Evolutionary conservation across 2,113 vertebrate species (phyloP).

Genomic region (Balaeniceps rex): DNA sequence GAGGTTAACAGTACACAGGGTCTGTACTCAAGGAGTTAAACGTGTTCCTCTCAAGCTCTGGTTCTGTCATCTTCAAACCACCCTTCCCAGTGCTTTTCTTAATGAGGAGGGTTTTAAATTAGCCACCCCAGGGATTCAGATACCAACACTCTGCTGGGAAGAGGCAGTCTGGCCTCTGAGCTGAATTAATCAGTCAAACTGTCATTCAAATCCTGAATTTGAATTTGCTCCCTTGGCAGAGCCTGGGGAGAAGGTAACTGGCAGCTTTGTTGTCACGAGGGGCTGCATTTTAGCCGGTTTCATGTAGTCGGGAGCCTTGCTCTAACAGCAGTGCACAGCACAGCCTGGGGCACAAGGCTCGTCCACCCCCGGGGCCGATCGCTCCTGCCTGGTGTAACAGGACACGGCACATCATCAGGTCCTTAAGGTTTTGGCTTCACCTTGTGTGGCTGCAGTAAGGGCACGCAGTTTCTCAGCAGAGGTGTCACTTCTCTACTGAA

Average conservation of each 20-base stretch:
- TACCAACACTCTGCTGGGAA: not conserved
- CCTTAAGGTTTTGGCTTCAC: not conserved
- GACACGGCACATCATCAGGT: not conserved
- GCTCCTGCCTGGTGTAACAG: fast-evolving
- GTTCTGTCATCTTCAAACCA: not conserved
- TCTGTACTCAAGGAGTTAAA: not conserved
- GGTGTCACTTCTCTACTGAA: not conserved
- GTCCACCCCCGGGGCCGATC: fast-evolving
- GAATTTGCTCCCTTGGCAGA: not conserved
- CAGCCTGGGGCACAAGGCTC: not conserved
- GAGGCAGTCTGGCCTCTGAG: not conserved
- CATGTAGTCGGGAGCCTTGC: not conserved
- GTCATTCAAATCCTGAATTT: not conserved
- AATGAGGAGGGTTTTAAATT: slow-evolving; percentile 1
- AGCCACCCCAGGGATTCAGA: not conserved
- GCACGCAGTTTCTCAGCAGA: not conserved
- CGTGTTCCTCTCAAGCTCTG: not conserved
- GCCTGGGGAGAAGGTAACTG: not conserved
- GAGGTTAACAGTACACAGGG: not conserved
- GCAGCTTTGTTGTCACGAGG: not conserved
- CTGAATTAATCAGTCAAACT: slow-evolving; percentile 28
- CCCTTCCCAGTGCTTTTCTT: slow-evolving; percentile 7
- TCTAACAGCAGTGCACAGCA: not conserved
- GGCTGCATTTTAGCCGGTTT: not conserved
- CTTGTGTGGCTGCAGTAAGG: not conserved